phyloP scores from a whole-genome alignment of 2,888 invertebrate genomes.

The Adineta ricciae region DNA sequence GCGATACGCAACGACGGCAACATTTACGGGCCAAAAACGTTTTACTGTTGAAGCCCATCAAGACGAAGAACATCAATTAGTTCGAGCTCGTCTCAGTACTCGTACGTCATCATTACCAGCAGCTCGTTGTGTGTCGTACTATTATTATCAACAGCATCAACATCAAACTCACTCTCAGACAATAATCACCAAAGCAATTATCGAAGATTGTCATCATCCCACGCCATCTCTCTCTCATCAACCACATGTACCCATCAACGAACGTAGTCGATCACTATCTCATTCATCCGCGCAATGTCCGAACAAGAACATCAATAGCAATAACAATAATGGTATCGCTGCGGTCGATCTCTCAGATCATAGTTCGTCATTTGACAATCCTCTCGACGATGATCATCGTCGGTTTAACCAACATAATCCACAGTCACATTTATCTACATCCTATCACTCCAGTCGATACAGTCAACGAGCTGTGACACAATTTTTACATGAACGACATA shows the following conservation, averaged over 20 bases:
- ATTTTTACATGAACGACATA: conserved; percentile 20
- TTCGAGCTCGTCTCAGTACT: not conserved
- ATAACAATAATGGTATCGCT: not conserved
- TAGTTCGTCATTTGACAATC: not conserved
- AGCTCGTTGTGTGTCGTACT: not conserved
- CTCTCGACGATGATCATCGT: not conserved
- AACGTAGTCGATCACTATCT: not conserved
- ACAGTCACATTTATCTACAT: not conserved
- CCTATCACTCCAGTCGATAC: not conserved
- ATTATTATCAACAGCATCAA: not conserved
- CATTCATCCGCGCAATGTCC: not conserved
- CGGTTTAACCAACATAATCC: not conserved
- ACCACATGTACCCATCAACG: not conserved
- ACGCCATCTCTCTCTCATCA: not conserved
- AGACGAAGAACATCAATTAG: not conserved
- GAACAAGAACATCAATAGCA: too few relatives aligned
- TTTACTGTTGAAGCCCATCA: not conserved
- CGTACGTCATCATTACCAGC: not conserved
- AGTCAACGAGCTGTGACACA: not conserved
- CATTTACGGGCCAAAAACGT: not conserved
- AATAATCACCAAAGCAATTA: not conserved
- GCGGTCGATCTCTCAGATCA: not conserved
- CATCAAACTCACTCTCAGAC: not conserved
- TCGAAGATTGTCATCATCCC: not conserved
- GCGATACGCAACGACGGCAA: not conserved